Evolutionary conservation across 2,888 invertebrate species (phyloP), one percentile per base, ranked within the genome.

Genomic region (Parnassius mnemosyne): DNA sequence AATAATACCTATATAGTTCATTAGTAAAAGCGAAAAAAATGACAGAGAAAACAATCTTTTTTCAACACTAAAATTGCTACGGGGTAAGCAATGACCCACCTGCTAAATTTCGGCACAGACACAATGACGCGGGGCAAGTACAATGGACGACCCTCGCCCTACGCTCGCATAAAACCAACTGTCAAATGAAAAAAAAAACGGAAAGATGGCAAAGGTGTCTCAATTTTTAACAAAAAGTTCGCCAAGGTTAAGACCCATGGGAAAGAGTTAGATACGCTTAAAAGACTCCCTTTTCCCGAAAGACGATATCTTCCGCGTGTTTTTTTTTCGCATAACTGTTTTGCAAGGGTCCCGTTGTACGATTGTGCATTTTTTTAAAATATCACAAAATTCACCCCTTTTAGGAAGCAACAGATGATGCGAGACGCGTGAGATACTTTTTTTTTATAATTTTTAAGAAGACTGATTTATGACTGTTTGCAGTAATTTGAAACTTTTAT

Each of bases 161-260:
- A 72, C 67, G 72, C 69, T 75, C 72, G 71, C 74, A 74, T 82
- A 87, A 85, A 85, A 80, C 75, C 73, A 69, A 71, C 65, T 74
- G 71, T 77, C 79, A 79, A 71, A 76, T 72, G 74, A 71, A 52
- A 80, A 71, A 52, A 80, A 77, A 88, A 88, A 79, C 79, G 79
- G 68, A 89, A 89, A 89, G 90, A 91, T 91, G 85, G 75, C 89
- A 90, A 91, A 91, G 90, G 89, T 90, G 91, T 91, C 89, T 87
- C 84, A 84, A 84, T 86, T 89, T 86, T 84, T 73, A 73, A 80
- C 79, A 84, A 84, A 87, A 88, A 83, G 72, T 79, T 80, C 81
- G 80, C 82, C 80, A 84, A 90, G 89, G 89, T 90, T 91, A 90
- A 90, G 90, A 90, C 84, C 86, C 91, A 87, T 91, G 91, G 89